Percentiles rank a stretch among this genome's conserved stretches.
Conservation (phyloP, 2,797 vertebrate species). For the Fundulus diaphanus region DNA sequence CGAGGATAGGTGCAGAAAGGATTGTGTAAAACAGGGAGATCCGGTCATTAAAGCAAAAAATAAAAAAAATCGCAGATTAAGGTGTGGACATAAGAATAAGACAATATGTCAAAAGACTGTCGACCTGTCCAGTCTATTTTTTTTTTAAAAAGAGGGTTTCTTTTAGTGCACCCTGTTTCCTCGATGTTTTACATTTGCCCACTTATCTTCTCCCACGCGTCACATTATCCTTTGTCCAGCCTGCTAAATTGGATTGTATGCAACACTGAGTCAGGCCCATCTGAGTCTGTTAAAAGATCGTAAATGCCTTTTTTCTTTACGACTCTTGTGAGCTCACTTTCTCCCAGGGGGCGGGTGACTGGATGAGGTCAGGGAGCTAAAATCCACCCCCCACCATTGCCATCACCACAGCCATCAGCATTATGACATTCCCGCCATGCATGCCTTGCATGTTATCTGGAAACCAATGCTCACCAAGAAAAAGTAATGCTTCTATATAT, state of each 20-base stretch:
- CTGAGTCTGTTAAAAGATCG: conserved; percentile 67
- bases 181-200: conserved; percentile 2
- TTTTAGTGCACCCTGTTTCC: not conserved
- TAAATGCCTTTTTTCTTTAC: conserved; percentile 73
- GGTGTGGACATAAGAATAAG: conserved; percentile 21
- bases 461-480: not conserved
- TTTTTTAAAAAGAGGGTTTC: not conserved
- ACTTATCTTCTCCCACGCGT: conserved; percentile 52
- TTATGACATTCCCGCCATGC: conserved; percentile 43
- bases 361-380: conserved; percentile 77
- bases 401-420: conserved; percentile 49
- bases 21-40: conserved; percentile 5
- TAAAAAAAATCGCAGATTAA: not conserved
- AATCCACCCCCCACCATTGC: conserved; percentile 49
- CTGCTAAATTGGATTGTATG: conserved; percentile 61
- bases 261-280: conserved; percentile 52
- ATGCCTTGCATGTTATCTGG: conserved; percentile 12
- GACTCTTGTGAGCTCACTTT: conserved; percentile 79
- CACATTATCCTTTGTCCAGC: conserved; percentile 42
- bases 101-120: conserved; percentile 1
- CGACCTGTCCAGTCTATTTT: conserved; percentile 10
- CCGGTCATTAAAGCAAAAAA: conserved; percentile 7
- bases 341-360: conserved; percentile 58
- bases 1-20: conserved; percentile 1
- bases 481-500: conserved; percentile 13